These are phyloP conservation scores for Leuctra nigra DNA, from an alignment of 2,888 invertebrate species.

Conservation along the genomic window DNA sequence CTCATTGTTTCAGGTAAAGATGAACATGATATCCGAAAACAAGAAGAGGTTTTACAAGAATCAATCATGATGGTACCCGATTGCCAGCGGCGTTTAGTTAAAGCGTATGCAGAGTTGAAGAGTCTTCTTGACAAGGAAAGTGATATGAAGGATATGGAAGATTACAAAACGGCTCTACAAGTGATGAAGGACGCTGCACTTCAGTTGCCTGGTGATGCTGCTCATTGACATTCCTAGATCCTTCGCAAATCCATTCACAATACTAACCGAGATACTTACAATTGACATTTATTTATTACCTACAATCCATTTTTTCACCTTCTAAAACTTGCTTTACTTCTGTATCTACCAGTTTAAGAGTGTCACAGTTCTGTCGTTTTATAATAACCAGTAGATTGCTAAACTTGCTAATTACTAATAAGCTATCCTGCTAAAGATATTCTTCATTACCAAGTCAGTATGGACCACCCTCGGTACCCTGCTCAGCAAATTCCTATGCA, in stretches of 20 bases:
- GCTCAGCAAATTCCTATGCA: no score
- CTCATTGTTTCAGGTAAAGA: constrained; percentile 55
- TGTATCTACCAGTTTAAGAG: no score
- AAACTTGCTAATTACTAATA: no score
- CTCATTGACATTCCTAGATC: background rate
- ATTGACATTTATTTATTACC: background rate
- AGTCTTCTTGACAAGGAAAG: constrained; percentile 63
- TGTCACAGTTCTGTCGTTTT: no score
- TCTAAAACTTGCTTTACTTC: background rate
- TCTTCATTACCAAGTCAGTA: no score
- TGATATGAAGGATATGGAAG: constrained; percentile 68
- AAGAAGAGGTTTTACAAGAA: constrained; percentile 85
- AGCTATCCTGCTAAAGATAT: no score
- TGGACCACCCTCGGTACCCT: no score
- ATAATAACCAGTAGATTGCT: no score
- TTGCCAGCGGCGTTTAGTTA: constrained; percentile 67
- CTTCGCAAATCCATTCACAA: background rate
- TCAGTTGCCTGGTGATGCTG: constrained; percentile 41
- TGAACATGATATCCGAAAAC: constrained; percentile 71
- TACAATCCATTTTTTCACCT: background rate
- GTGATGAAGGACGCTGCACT: constrained; percentile 59
- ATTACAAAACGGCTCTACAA: constrained; percentile 60
- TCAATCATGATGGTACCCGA: constrained; percentile 90
- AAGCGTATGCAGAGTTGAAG: constrained; percentile 71
- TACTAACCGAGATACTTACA: background rate